These are phyloP conservation scores for Bombus turneri DNA, from an alignment of 1,140 invertebrate species.

Conservation along the genomic window DNA sequence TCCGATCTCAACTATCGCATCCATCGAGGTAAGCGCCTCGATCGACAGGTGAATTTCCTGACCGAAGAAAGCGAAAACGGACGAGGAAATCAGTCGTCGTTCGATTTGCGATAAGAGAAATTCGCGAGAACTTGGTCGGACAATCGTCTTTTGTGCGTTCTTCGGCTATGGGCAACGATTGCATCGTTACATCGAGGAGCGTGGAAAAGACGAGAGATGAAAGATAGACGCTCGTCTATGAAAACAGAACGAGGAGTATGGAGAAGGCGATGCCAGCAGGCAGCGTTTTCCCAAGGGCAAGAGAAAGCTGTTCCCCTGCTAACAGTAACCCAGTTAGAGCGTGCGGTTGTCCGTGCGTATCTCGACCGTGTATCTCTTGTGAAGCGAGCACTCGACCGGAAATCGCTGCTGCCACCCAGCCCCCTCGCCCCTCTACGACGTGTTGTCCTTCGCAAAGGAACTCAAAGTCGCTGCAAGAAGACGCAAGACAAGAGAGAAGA, in stretches of 20 bases:
- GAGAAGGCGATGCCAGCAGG: neutral
- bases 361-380: slow-evolving; percentile 34
- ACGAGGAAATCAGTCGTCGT: slow-evolving; percentile 10
- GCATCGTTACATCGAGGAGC: slow-evolving; percentile 9
- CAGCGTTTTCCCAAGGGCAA: slow-evolving; percentile 70
- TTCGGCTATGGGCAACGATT: too few species aligned
- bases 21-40: neutral
- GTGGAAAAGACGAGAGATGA: slow-evolving; percentile 11
- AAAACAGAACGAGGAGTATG: slow-evolving; percentile 24
- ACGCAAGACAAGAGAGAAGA: neutral
- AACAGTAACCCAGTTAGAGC: slow-evolving; percentile 70
- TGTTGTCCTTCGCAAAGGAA: slow-evolving; percentile 17
- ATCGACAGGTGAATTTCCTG: slow-evolving; percentile 17
- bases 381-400: slow-evolving; percentile 52
- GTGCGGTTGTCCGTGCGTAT: slow-evolving; percentile 42
- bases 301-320: slow-evolving; percentile 61
- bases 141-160: slow-evolving; percentile 14
- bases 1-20: neutral
- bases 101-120: neutral
- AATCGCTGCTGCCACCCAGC: slow-evolving; percentile 24
- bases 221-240: neutral
- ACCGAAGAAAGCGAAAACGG: neutral
- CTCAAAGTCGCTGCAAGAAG: neutral
- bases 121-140: slow-evolving; percentile 16
- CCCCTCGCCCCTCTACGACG: neutral